Percentiles rank a stretch among this genome's conserved stretches.
These are phyloP conservation scores for Apeltes quadracus DNA, from an alignment of 2,113 vertebrate species.

Conservation along the genomic window DNA sequence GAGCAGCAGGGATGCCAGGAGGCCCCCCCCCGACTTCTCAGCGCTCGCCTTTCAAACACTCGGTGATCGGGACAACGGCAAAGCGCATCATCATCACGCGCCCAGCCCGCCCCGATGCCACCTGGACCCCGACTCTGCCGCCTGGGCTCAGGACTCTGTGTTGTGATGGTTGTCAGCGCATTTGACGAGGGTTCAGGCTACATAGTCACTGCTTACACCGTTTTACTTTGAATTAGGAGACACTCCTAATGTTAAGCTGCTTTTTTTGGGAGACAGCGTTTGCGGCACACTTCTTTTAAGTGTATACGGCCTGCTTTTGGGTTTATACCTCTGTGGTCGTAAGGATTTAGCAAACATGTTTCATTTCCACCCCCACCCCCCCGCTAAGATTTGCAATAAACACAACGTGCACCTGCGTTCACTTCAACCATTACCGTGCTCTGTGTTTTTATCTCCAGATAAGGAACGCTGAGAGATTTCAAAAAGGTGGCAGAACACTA, in stretches of 20 bases:
- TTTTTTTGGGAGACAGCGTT: slow-evolving; percentile 6
- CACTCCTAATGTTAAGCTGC: slow-evolving; percentile 17
- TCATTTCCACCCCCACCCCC: slow-evolving; percentile 15
- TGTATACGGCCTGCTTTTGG: slow-evolving; percentile 1
- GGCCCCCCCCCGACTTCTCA: too few species aligned
- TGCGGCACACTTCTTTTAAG: slow-evolving; percentile 28
- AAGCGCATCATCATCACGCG: not conserved
- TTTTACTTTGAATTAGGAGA: slow-evolving; percentile 32
- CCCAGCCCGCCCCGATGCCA: not conserved
- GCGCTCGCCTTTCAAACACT: not conserved
- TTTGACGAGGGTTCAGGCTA: not conserved
- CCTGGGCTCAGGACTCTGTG: not conserved
- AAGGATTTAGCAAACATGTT: slow-evolving; percentile 46
- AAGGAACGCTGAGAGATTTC: slow-evolving; percentile 66
- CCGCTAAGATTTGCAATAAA: slow-evolving; percentile 26
- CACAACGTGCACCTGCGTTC: slow-evolving; percentile 52
- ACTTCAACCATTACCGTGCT: slow-evolving; percentile 52
- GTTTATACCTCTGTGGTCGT: slow-evolving; percentile 23
- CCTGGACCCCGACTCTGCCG: not conserved
- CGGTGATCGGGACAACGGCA: not conserved
- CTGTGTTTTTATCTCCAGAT: slow-evolving; percentile 54
- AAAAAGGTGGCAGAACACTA: slow-evolving; percentile 50
- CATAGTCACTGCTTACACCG: slow-evolving; percentile 10
- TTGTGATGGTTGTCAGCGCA: slow-evolving; percentile 8
- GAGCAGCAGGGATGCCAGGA: slow-evolving; percentile 24